A percentile compares a stretch with the other conserved stretches of the same genome.
These are phyloP conservation scores for Pomatorhinus ruficollis DNA, from an alignment of 2,113 vertebrate genomes.

Conservation along the genomic window DNA sequence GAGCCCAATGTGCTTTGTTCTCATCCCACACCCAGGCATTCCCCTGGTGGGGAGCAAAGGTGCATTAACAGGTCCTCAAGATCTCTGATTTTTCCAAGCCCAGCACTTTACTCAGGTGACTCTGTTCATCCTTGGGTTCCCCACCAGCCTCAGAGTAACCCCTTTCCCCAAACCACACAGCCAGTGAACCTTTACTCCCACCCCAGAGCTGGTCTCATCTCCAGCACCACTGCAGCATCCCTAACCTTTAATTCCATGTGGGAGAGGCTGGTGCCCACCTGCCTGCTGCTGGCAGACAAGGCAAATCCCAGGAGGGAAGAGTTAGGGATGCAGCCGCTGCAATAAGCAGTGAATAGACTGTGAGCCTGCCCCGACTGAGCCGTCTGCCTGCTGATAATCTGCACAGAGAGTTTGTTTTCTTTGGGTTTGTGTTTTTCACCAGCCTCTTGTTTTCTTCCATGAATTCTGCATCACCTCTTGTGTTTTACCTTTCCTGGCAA, in stretches of 20 bases:
- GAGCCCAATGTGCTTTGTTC: neutral
- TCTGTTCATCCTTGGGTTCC: accelerated
- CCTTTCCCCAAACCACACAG: accelerated
- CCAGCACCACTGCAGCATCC: neutral
- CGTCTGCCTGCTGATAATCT: neutral
- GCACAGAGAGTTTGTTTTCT: neutral
- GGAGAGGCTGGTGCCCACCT: neutral
- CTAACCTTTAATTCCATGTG: neutral
- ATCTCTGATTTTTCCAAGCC: neutral
- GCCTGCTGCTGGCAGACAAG: neutral
- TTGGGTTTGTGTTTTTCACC: neutral
- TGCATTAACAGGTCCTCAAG: neutral
- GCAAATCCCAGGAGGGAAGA: neutral
- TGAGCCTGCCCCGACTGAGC: neutral
- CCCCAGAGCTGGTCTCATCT: neutral
- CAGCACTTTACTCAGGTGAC: neutral
- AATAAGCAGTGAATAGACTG: neutral
- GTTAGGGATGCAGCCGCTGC: accelerated
- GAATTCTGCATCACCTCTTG: neutral
- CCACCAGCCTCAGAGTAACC: neutral
- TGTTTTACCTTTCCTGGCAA: constrained; percentile 54
- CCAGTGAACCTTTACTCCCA: neutral
- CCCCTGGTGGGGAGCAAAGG: neutral
- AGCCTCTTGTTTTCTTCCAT: constrained; percentile 20
- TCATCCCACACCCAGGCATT: neutral